phyloP scores from a whole-genome alignment of 2,888 invertebrate genomes.

The Abscondita cerata region DNA sequence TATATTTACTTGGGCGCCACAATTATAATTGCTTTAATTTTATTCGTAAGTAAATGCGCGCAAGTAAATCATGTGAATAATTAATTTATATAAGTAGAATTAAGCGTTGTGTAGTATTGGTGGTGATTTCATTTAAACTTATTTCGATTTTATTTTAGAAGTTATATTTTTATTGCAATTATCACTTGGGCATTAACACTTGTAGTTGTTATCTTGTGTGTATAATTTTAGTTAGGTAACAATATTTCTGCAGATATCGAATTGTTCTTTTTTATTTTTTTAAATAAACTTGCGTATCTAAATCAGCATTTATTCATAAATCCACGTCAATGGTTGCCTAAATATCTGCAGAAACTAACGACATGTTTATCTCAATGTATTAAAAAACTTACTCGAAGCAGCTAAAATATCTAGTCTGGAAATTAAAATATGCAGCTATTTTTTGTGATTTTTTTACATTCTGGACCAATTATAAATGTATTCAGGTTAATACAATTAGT shows the following conservation, averaged over 20 bases:
- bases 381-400: no score
- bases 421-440: slow-evolving; percentile 11
- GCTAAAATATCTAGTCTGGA: slow-evolving; percentile 17
- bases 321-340: no score
- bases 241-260: background rate
- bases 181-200: slow-evolving; percentile 5
- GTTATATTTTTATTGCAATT: no score
- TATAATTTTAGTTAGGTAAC: slow-evolving; percentile 1
- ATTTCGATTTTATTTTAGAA: no score
- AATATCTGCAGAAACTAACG: background rate
- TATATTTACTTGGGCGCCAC: slow-evolving; percentile 13
- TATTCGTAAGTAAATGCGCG: background rate
- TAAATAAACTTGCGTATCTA: no score
- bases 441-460: slow-evolving; percentile 14
- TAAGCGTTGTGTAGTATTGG: slow-evolving; percentile 31
- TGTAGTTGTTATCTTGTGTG: slow-evolving; percentile 8
- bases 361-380: background rate
- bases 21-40: slow-evolving; percentile 14
- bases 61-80: slow-evolving; percentile 1
- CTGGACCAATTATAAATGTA: slow-evolving; percentile 27
- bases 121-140: slow-evolving; percentile 20
- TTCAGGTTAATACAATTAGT: slow-evolving; percentile 23
- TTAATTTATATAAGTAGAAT: slow-evolving; percentile 17
- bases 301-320: no score
- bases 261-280: background rate